Evolutionary conservation across 1,140 invertebrate species (phyloP), one percentile per base, ranked within the genome.

Genomic region (Drosophila obscura): DNA sequence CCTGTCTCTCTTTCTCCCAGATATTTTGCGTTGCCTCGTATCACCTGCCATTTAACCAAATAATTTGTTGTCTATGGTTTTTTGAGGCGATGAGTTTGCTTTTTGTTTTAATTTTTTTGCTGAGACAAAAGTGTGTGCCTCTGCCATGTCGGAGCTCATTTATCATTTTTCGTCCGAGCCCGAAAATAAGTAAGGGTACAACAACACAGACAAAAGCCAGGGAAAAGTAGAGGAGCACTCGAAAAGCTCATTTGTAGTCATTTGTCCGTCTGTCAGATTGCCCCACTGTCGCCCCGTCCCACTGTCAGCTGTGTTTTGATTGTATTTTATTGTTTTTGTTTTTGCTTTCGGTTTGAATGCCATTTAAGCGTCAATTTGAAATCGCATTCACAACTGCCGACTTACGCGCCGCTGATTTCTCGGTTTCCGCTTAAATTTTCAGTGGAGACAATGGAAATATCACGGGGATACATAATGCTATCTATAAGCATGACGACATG

Each of bases 221-320:
- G 35, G 26, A 26, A 69, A 78, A 63, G 69, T 62, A 63, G 69
- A 68, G 64, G 58, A 84, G 73, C 80, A 77, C 82, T 85, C 60
- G 62, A 82, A 85, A 82, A 69, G 61, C 82, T 88, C 82, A 79
- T 88, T 87, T 88, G 82, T 69, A 87, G 81, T 81, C 82, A 75
- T 87, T 87, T 87, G 82, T 84, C 66, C 35, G 63, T 48, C 52
- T 61, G 53, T 56, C 49, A 57, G 55, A 41, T 44, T 26, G 56
- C 6, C 39, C 58, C 11, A 28, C 48, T 46, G 13, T 45, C 41
- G 13, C 9, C 9, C 41, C 35, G 35, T 48, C 39, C 8, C 41
- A 55, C 49, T 61, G 44, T 57, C 39, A 53, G 56, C 53, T 81
- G 62, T 61, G 52, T 52, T 63, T 35, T 49, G 53, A 65, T 68